Evolutionary conservation across 2,888 invertebrate genomes (phyloP), one percentile per base, ranked within the genome.

Genomic region (Pollenia amentaria): DNA sequence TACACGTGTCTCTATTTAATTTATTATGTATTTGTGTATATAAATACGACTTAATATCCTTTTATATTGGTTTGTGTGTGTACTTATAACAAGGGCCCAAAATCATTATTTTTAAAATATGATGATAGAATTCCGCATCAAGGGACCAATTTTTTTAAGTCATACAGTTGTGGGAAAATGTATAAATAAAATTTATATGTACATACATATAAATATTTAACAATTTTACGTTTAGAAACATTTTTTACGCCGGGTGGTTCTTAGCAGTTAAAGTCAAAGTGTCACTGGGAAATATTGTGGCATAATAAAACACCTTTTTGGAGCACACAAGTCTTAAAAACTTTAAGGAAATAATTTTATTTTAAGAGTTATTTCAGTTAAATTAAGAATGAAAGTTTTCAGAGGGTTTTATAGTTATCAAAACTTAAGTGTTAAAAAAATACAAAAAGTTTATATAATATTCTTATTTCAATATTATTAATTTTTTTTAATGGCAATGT

Each of bases 91-190:
- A 51, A 48, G 51, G 16, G 40, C 62, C 48, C 51, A 64, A 62
- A 64, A 75, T 75, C 40, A 62, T 75, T 64, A 75, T 62, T 75
- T 75, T 75, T 51, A 64, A 64, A 64, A 75, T 51, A 72, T 72
- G 72, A 51, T 75, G 48, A 75, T 64, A 48, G 75, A 38, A 73
- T 60, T 60, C 12, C 11, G 38, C 18, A 46, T 6, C 62, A 48
- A 62, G 75, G 75, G 75, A 75, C 48, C 62, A 62, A 40, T 57
- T 51, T 38, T 67, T 69, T 69, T 51, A 69, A 69, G 48, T 69
- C 69, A 38, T 69, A 51, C 29, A 44, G 29, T 18, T 57, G 53
- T 55, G 40, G 55, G 21, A 53, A 70, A 70, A 55, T 18, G 14
- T 42, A 42, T 0, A 55, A 70, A 42, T 14, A n/a, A 40, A 55